Conservation (phyloP, 2,888 invertebrate species). For the Hybos culiciformis region DNA sequence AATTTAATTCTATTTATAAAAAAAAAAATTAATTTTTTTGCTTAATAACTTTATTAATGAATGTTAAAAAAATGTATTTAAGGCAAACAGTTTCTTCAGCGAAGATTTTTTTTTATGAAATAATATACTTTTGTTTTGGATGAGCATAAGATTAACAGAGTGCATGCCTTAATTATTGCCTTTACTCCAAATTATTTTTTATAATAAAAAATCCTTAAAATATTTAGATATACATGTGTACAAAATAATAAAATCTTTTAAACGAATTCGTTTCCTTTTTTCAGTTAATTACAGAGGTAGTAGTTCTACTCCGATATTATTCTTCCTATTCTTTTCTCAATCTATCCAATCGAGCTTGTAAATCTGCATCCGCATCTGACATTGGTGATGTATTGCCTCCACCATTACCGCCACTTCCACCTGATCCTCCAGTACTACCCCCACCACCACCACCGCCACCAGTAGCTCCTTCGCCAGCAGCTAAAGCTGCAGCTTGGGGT, state of each 20-base stretch:
- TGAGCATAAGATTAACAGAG: no score
- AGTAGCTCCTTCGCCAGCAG: slow-evolving; percentile 31
- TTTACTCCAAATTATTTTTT: not conserved
- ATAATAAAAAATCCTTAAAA: not conserved
- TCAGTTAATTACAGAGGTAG: not conserved
- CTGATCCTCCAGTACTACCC: slow-evolving; percentile 34
- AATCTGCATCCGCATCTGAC: slow-evolving; percentile 89
- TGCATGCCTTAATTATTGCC: not conserved
- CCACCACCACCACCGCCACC: slow-evolving; percentile 33
- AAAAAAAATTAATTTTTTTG: not conserved
- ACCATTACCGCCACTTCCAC: slow-evolving; percentile 30
- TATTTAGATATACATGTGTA: not conserved
- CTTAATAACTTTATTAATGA: not conserved
- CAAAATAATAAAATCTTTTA: not conserved
- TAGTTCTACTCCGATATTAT: not conserved
- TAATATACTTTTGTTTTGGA: no score
- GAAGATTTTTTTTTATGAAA: no score
- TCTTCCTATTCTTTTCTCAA: slow-evolving; percentile 63
- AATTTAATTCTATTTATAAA: not conserved
- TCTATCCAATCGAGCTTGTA: slow-evolving; percentile 93
- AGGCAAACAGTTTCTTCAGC: no score
- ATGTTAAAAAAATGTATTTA: no score
- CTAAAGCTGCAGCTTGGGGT: slow-evolving; percentile 45
- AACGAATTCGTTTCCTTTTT: no score
- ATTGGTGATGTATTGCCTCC: slow-evolving; percentile 39